Evolutionary conservation across 2,888 invertebrate genomes (phyloP), one percentile per base, ranked within the genome.

Genomic region (Glyphotaelius pellucidus): DNA sequence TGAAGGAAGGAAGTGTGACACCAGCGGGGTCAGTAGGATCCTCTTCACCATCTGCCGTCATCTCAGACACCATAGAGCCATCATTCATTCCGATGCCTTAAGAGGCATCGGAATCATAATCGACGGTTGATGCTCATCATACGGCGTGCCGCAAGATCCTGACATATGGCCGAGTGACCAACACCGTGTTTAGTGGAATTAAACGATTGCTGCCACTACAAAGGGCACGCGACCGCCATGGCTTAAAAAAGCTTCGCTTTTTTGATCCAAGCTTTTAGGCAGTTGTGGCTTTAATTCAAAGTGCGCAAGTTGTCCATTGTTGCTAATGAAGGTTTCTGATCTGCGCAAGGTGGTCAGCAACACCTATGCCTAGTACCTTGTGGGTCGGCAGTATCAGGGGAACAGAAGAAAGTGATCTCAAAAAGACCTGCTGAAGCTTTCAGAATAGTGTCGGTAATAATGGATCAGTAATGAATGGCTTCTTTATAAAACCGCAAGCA

Each of bases 191-290:
- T 86, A 35, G 35, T 47, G 19, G 86, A 86, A 86, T 86, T 86
- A 86, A 86, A 86, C 86, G 86, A 86, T 86, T 42, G n/a, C 38
- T 42, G 7, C 42, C 11, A 3, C 30, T 86, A 86, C 86, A 86
- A 42, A 86, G 42, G 86, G 86, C 86, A 86, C 86, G 86, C 86
- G 86, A 86, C 86, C 38, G 86, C 38, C 47, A 86, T 42, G 30
- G 47, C 42, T 35, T 86, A n/a, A 35, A 42, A 86, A 86, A 7
- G 47, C 42, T n/a, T 30, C 12, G 38, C 86, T n/a, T 25, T 52
- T 67, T 67, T n/a, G 67, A 67, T 67, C 67, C 25, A 25, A 25
- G 67, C 67, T n/a, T 67, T 67, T 67, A 67, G 25, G 25, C 67
- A 86, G 42, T 83, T 15, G 83, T 42, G 85, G 30, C 15, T 42